Evolutionary conservation across 2,797 vertebrate species (phyloP).

Genomic region (Crocidura indochinensis): DNA sequence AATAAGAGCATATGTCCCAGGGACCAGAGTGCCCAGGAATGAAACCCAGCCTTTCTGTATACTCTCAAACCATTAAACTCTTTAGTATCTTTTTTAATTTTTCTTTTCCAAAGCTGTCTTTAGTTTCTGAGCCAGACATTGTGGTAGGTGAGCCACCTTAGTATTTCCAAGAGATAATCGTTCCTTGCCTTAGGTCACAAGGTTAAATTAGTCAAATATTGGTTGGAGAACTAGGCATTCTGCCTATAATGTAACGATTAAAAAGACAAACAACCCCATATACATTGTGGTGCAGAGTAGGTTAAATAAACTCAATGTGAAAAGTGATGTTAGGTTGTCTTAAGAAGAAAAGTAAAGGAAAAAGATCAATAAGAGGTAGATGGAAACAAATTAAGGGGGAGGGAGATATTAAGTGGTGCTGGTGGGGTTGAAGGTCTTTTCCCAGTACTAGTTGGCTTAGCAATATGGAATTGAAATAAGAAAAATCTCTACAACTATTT

Average conservation of each 20-base stretch:
- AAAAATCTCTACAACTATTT: not conserved
- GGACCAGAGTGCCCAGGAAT: too few relatives aligned
- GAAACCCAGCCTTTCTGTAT: too few relatives aligned
- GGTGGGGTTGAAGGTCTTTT: too few relatives aligned
- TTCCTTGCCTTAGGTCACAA: not conserved
- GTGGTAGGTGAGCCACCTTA: conserved; percentile 4
- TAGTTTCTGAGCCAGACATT: not conserved
- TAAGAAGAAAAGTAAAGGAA: conserved; percentile 28
- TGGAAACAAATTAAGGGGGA: not conserved
- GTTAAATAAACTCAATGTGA: conserved; percentile 34
- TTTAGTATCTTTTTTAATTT: not conserved
- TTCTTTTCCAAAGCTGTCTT: not conserved
- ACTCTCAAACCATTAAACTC: too few relatives aligned
- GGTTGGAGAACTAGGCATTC: not conserved
- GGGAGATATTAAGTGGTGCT: too few relatives aligned
- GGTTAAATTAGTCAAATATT: not conserved
- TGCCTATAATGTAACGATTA: not conserved
- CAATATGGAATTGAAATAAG: too few relatives aligned
- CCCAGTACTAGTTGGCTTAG: too few relatives aligned
- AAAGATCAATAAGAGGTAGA: not conserved
- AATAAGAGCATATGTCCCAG: not conserved
- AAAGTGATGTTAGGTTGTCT: conserved; percentile 20
- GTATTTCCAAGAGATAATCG: not conserved
- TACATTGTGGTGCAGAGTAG: not conserved
- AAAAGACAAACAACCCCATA: not conserved